Base-by-base conservation (phyloP, 1,140 invertebrate genomes). In the Eufriesea mexicana region DNA sequence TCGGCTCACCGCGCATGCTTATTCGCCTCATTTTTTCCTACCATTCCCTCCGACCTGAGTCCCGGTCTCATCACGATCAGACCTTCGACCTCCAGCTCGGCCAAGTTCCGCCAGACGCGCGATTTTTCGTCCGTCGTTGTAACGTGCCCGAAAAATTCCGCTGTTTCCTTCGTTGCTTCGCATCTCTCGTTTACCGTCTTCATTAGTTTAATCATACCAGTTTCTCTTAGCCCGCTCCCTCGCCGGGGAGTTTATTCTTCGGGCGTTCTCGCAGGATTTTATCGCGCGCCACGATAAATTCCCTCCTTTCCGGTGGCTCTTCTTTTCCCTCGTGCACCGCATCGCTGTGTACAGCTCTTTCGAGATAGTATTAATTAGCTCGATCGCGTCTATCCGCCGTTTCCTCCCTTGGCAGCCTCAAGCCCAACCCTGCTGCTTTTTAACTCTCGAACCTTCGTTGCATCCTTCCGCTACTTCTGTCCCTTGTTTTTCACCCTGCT, bases 141-240 rank as follows among this genome's bases (percentile, higher is more conserved):
- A 35, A 51, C 54, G 49, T 42, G 23, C 64, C 45, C 54, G 55
- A 77, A 61, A 45, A 67, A 68, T 57, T 75, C 74, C 62, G 61
- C 84, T 18, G 76, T 83, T 85, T 78, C 75, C 75, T 78, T 62
- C 72, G 77, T 35, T 81, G 42, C 51, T 81, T 64, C 35, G 70
- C 78, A 81, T 85, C 78, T 75, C 64, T 51, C 83, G 78, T 88
- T 87, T 84, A 74, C 64, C 51, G 67, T 78, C 78, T 77, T 78
- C 86, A 81, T 89, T 89, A 89, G 67, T 88, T 89, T 88, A 89
- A 89, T 80, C 79, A 87, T 85, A 47, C 20, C 84, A 66, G 28
- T 20, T 20, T 28, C 51, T 74, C 54, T 75, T 47, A 79, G 76
- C 62, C 51, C 54, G n/a, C 61, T 57, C 20, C 9, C 64, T 25